Base-by-base conservation (phyloP, 2,113 vertebrate genomes). In the Trachemys scripta region DNA sequence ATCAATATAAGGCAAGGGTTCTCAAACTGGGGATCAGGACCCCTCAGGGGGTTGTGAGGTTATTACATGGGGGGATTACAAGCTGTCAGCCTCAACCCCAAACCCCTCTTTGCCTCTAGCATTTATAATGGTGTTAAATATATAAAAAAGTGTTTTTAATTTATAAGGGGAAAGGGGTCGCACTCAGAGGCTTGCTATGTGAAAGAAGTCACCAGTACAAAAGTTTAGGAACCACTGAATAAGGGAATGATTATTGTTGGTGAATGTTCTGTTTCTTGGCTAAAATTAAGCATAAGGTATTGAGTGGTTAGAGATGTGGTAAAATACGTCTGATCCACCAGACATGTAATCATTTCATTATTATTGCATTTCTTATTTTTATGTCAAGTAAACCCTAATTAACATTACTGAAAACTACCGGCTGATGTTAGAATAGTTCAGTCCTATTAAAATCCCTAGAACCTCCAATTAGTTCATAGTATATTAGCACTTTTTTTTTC, bases 351-450 rank as follows among this genome's bases (percentile, higher is more conserved):
- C 85, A 95, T 38, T n/a, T 45, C 90, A 78, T 65, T 84, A 62
- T 29, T 93, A 85, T 78, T 89, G 10, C 88, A 84, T 81, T 92
- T 94, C 91, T 91, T 82, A 54, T 53, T 25, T 85, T 96, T 85
- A 95, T 91, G 50, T 5, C 56, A 38, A 93, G 16, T 92, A 90
- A 86, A 78, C 45, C 84, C 29, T 90, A 92, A 93, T 97, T 92
- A 76, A 62, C 35, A 54, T 76, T 53, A 3, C 88, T 88, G 91
- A 89, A 93, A 72, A 35, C n/a, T n/a, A 38, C 17, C 65, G 38
- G 19, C 38, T 75, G 38, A 42, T 42, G 22, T 8, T 25, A 42
- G n/a, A 24, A 75, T 42, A 42, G n/a, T 75, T 75, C 38, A 42
- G 10, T 20, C 22, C 10, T 75, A 38, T 22, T 75, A 24, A 42